phyloP scores from a whole-genome alignment of 2,888 invertebrate genomes.

The Noctua comes region DNA sequence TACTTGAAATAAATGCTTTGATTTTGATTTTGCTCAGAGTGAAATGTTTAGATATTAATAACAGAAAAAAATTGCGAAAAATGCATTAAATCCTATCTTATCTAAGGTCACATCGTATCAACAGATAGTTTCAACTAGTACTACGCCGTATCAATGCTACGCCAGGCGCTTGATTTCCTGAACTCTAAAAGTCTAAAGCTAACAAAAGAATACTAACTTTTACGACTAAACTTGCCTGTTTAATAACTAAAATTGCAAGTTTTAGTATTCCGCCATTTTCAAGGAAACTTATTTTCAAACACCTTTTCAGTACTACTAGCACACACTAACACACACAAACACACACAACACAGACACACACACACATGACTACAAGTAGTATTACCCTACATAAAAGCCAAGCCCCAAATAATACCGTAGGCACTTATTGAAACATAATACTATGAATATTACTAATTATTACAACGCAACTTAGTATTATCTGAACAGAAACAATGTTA shows the following conservation, averaged over 20 bases:
- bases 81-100: not conserved
- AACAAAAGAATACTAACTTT: not conserved
- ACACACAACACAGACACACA: no score
- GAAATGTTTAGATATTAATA: no score
- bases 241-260: not conserved
- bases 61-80: no score
- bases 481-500: slow-evolving; percentile 34
- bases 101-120: not conserved
- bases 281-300: not conserved
- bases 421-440: not conserved
- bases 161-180: not conserved
- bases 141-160: not conserved
- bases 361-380: not conserved
- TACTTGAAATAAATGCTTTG: no score
- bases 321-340: no score
- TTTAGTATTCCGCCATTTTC: not conserved
- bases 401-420: not conserved
- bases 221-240: not conserved
- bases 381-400: not conserved
- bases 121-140: not conserved
- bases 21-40: no score
- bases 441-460: slow-evolving; percentile 1
- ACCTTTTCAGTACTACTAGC: no score
- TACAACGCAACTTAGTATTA: slow-evolving; percentile 9
- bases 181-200: accelerated